A percentile compares a stretch with the other conserved stretches of the same genome.
Evolutionary conservation across 2,888 invertebrate genomes (phyloP).

Genomic region (Phoenoteleia sp.): DNA sequence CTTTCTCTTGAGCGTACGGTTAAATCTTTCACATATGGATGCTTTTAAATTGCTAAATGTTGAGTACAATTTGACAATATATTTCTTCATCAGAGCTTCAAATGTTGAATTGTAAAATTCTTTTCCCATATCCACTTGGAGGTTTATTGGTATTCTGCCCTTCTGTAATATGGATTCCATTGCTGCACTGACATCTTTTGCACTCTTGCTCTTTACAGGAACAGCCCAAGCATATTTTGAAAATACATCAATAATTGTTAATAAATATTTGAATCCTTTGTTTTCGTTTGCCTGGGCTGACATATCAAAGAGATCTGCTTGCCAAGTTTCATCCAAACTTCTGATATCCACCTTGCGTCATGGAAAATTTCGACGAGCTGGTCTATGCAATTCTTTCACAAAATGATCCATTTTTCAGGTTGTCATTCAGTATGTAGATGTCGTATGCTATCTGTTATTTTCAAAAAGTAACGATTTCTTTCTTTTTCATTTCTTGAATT

Average conservation of each 20-base stretch:
- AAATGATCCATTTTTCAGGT: slow-evolving; percentile 56
- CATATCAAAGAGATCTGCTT: slow-evolving; percentile 74
- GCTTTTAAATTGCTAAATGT: too few species aligned
- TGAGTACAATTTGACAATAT: slow-evolving; percentile 72
- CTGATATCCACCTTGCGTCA: slow-evolving; percentile 81
- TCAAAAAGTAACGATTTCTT: slow-evolving; percentile 16
- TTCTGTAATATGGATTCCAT: too few species aligned
- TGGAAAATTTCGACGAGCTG: too few species aligned
- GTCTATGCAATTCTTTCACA: slow-evolving; percentile 83
- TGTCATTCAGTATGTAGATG: slow-evolving; percentile 65
- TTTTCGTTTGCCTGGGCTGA: slow-evolving; percentile 39
- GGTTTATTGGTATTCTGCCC: too few species aligned
- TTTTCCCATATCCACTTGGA: too few species aligned
- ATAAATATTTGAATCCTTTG: slow-evolving; percentile 78
- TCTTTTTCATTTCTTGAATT: not conserved
- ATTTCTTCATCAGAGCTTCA: slow-evolving; percentile 68
- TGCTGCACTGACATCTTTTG: too few species aligned
- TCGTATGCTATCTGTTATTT: slow-evolving; percentile 23
- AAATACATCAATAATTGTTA: too few species aligned
- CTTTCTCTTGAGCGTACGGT: slow-evolving; percentile 74
- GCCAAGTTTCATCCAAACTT: too few species aligned
- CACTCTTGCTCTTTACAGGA: too few species aligned
- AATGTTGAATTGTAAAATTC: too few species aligned
- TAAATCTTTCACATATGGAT: slow-evolving; percentile 80
- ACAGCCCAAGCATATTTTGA: too few species aligned